Percentiles rank a stretch among this genome's conserved stretches.
These are phyloP conservation scores for Petrosia ficiformis DNA, from an alignment of 37 sponge, comb jelly and placozoan species.

Conservation along the genomic window DNA sequence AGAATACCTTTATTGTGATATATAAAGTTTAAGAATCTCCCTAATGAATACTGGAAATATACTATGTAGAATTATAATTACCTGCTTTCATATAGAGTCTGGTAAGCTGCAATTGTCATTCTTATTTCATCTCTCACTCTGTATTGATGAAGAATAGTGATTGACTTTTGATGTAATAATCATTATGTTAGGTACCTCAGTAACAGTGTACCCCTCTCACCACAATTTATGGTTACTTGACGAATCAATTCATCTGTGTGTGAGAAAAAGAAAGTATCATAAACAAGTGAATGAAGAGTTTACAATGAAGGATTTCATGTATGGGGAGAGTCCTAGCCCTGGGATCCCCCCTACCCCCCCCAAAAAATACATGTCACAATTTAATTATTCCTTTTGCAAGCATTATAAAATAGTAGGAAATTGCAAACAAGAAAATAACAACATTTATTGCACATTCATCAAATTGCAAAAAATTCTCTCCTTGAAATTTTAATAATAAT, in stretches of 20 bases:
- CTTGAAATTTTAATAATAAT: too few relatives aligned
- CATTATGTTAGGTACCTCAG: conserved; percentile 55
- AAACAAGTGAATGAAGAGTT: not conserved
- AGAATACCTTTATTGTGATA: not conserved
- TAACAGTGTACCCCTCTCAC: conserved; percentile 92
- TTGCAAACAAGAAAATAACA: too few relatives aligned
- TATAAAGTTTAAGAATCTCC: not conserved
- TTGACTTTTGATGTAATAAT: not conserved
- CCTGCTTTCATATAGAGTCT: conserved; percentile 99
- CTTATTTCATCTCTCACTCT: conserved; percentile 95
- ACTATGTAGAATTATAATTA: too few relatives aligned
- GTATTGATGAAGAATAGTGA: not conserved
- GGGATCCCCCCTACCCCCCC: too few relatives aligned
- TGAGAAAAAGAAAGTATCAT: not conserved
- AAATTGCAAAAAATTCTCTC: too few relatives aligned
- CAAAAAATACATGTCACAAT: too few relatives aligned
- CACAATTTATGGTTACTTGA: conserved; percentile 95
- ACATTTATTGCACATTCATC: too few relatives aligned
- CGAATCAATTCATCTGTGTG: conserved; percentile 96
- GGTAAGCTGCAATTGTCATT: conserved; percentile 99
- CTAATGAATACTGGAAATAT: too few relatives aligned
- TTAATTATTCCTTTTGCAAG: too few relatives aligned
- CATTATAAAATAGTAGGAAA: too few relatives aligned
- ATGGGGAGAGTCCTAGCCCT: too few relatives aligned
- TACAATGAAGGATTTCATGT: not conserved